Base-by-base conservation (phyloP, 2,888 invertebrate species). In the Oconnorella tubifera region DNA sequence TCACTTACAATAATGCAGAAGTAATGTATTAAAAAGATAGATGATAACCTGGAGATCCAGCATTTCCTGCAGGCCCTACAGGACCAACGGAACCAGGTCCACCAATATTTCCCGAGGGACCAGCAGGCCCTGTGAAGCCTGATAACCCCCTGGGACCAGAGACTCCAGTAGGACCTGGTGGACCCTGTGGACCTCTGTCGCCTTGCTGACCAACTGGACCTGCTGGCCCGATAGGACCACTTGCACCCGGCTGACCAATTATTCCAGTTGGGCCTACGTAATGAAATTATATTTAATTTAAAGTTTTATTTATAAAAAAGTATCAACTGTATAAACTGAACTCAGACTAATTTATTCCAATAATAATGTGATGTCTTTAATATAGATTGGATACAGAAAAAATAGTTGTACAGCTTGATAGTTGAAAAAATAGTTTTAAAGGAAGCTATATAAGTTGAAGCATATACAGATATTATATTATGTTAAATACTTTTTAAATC, bases 81-180 rank as follows among this genome's bases (percentile, higher is more conserved):
- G 59, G 63, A 32, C 56, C 53, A 28, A 33, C 23, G 10, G 50
- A 27, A 2, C 56, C 56, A 10, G 53, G 49, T 29, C 32, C 19
- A 19, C 57, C 56, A 1, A 3, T 14, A 3, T 48, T 58, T 19
- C 68, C 68, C 28, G 65, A 3, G 10, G 58, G 58, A 4, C 68
- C 68, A 2, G 56, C 49, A 33, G 27, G 29, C 59, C 61, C 61
- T 56, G 51, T 23, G 14, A 10, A 27, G 10, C 69, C 65, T 28
- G 49, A 14, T 6, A 40, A 28, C 1, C 67, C 67, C 6, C 48
- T 27, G n/a, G 61, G 19, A 32, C 68, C 68, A 29, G 25, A n/a
- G 48, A 56, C 29, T 57, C 68, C 68, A 33, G 50, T 25, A 28
- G 49, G 56, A 50, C 68, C 68, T 33, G 56, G 50, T 33, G 58